Percentiles rank a stretch among this genome's conserved stretches.
Conservation (phyloP, 2,888 invertebrate genomes). For the Troides helena region DNA sequence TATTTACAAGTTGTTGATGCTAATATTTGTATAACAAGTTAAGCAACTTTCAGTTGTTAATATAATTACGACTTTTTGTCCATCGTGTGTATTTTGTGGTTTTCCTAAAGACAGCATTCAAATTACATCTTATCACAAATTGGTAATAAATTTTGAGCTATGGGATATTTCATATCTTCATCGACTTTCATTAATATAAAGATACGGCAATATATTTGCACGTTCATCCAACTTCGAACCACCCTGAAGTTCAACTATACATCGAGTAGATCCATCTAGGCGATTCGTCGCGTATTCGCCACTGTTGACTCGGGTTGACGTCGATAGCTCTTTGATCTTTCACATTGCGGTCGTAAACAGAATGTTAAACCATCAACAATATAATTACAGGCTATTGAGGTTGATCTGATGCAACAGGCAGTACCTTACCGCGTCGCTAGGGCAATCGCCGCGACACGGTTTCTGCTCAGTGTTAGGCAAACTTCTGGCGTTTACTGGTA, state of each 20-base stretch:
- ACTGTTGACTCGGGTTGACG: constrained; percentile 7
- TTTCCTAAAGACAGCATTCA: not conserved
- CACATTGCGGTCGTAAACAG: not conserved
- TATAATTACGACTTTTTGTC: not conserved
- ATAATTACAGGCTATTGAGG: constrained; percentile 14
- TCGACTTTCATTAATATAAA: not conserved
- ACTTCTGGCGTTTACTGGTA: not conserved
- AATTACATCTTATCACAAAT: not conserved
- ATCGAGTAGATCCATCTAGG: not conserved
- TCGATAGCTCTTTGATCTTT: constrained; percentile 14
- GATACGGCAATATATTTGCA: not conserved
- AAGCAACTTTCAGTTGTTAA: not conserved
- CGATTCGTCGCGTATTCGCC: not conserved
- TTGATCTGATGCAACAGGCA: constrained; percentile 4
- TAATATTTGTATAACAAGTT: not conserved
- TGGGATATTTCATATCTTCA: not conserved
- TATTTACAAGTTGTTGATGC: constrained; percentile 5
- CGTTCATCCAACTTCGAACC: not conserved
- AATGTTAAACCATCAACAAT: not conserved
- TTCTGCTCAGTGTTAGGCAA: not conserved
- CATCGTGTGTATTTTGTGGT: not conserved
- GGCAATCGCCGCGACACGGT: not conserved
- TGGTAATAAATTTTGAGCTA: not conserved
- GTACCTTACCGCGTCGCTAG: not conserved
- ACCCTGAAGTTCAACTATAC: not conserved